Evolutionary conservation across 2,797 vertebrate species (phyloP), one percentile per base, ranked within the genome.

Genomic region (Neostethus bicornis): DNA sequence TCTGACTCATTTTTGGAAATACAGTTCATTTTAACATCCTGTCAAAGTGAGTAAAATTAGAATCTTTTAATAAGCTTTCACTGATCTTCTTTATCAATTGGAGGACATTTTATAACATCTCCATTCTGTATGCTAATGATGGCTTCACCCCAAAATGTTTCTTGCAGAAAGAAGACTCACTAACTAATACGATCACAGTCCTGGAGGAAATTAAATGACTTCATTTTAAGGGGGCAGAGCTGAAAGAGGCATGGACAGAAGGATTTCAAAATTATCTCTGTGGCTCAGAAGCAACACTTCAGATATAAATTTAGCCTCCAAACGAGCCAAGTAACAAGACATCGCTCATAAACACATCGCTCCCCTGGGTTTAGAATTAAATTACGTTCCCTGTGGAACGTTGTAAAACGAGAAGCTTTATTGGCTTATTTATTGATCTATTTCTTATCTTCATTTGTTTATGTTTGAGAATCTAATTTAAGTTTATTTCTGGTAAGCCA

Each of bases 251-350:
- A 61, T 63, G 70, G 77, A 76, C 62, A 61, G 70, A 80, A 75
- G 65, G 32, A 71, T 71, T 76, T 85, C 59, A 54, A 82, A 85
- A 77, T 78, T 42, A 80, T 79, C 77, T 56, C 81, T 65, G 70
- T 69, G 79, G 73, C 73, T 61, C 66, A 67, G 60, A 74, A 81
- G 70, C 74, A 85, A 80, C 73, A 83, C 78, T 81, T 78, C 70
- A 71, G 55, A 51, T 81, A 70, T 83, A 73, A 89, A 81, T 84
- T 66, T 61, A 67, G 70, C 65, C 48, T 63, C 61, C 49, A 61
- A 68, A 61, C 32, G 43, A 70, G 74, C 55, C 66, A 70, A 60
- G 23, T 38, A 46, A 53, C 48, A 34, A 60, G 44, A 39, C 51
- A 26, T 7, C 38, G 29, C 61, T 71, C 51, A 51, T 54, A 55